These are phyloP conservation scores for Ferdinandea cuprea DNA, from an alignment of 2,888 invertebrate species.

Conservation along the genomic window DNA sequence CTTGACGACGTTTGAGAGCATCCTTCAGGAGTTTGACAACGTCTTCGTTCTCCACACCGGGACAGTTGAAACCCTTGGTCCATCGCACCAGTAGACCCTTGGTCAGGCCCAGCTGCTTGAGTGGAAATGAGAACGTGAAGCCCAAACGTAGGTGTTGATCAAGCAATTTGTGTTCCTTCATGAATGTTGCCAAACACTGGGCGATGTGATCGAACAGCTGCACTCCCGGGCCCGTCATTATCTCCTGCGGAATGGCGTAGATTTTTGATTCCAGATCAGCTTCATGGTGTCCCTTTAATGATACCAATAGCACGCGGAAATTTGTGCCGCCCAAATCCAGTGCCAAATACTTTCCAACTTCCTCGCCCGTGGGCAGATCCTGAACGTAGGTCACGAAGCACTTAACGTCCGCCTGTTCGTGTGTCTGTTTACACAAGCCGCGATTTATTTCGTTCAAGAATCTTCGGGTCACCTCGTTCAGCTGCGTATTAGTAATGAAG, in stretches of 20 bases:
- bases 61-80: constrained; percentile 98
- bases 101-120: constrained; percentile 92
- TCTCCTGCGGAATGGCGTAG: constrained; percentile 95
- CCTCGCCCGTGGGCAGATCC: constrained; percentile 96
- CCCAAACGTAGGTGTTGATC: constrained; percentile 92
- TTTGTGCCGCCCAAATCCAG: constrained; percentile 99
- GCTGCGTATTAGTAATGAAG: constrained; percentile 89
- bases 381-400: constrained; percentile 98
- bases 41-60: constrained; percentile 94
- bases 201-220: constrained; percentile 97
- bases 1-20: constrained; percentile 92
- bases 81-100: constrained; percentile 93
- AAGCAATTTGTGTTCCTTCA: constrained; percentile 90
- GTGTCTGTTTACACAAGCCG: constrained; percentile 90
- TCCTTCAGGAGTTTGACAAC: constrained; percentile 94
- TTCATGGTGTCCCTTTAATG: constrained; percentile 89
- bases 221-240: constrained; percentile 95
- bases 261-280: constrained; percentile 98
- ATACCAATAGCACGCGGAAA: constrained; percentile 96
- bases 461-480: constrained; percentile 89
- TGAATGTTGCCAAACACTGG: constrained; percentile 94
- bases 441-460: constrained; percentile 89
- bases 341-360: constrained; percentile 96
- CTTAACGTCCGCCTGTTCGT: constrained; percentile 91
- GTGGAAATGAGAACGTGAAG: constrained; percentile 98